Conservation (phyloP, 2,888 invertebrate species). For the Trichopoda pennipes region DNA sequence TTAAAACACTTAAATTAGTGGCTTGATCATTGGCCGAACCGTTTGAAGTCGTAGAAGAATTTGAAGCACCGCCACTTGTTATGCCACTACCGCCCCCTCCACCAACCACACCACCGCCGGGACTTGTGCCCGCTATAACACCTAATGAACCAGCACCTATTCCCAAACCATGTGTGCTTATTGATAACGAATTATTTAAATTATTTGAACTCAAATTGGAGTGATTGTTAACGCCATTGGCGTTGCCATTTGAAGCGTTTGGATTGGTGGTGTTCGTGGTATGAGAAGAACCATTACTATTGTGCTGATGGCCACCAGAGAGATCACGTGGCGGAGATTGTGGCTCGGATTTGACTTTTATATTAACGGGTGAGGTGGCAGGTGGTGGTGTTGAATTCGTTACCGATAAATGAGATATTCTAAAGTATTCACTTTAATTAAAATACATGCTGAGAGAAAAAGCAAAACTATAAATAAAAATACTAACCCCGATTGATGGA, state of each 20-base stretch:
- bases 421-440: slow-evolving; percentile 74
- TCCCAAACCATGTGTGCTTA: slow-evolving; percentile 70
- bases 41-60: slow-evolving; percentile 68
- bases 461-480: not conserved
- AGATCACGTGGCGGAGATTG: slow-evolving; percentile 95
- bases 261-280: slow-evolving; percentile 39
- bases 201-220: slow-evolving; percentile 76
- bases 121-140: slow-evolving; percentile 71
- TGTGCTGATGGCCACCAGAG: slow-evolving; percentile 81
- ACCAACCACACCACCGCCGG: slow-evolving; percentile 69
- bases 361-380: slow-evolving; percentile 88
- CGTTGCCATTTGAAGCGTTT: slow-evolving; percentile 64
- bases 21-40: slow-evolving; percentile 75
- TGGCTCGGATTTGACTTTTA: slow-evolving; percentile 97
- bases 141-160: slow-evolving; percentile 60
- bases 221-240: slow-evolving; percentile 72
- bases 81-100: slow-evolving; percentile 74
- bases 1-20: slow-evolving; percentile 82
- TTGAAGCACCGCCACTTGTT: slow-evolving; percentile 67
- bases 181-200: slow-evolving; percentile 75
- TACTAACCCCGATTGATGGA: slow-evolving; percentile 85
- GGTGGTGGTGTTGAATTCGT: slow-evolving; percentile 88
- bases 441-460: slow-evolving; percentile 35
- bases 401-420: slow-evolving; percentile 89
- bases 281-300: slow-evolving; percentile 73